These are phyloP conservation scores for Flabesymbios commensalis DNA, from an alignment of 2,888 invertebrate species.

Conservation along the genomic window DNA sequence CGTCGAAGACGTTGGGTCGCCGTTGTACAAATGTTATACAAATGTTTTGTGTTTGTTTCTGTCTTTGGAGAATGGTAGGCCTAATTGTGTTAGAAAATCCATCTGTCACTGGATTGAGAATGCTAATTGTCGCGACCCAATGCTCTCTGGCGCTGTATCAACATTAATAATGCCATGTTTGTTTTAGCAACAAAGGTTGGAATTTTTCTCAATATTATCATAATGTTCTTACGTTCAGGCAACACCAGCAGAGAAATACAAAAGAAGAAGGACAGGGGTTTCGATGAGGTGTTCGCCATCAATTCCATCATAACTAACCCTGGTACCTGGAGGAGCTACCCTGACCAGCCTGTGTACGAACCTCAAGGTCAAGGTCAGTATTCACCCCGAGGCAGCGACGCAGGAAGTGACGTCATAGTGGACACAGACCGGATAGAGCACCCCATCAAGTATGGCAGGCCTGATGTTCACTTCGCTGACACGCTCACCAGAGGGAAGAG, in stretches of 20 bases:
- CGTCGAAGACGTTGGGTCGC: too few relatives aligned
- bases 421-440: neutral
- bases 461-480: neutral
- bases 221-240: too few relatives aligned
- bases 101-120: neutral
- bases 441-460: slow-evolving; percentile 2
- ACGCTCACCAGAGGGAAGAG: neutral
- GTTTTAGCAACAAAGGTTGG: too few relatives aligned
- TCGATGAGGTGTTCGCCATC: neutral
- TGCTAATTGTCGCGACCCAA: neutral
- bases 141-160: neutral
- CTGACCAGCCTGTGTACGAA: neutral
- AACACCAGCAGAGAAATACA: neutral
- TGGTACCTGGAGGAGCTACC: neutral
- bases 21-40: too few relatives aligned
- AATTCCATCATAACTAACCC: neutral
- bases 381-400: neutral
- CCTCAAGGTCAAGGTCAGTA: neutral
- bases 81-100: too few relatives aligned
- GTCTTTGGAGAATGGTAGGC: too few relatives aligned
- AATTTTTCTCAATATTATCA: too few relatives aligned
- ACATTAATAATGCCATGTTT: neutral
- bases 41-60: too few relatives aligned
- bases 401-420: too few relatives aligned
- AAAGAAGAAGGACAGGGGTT: neutral